phyloP scores from a whole-genome alignment of 2,113 vertebrate genomes.

The human region DNA sequence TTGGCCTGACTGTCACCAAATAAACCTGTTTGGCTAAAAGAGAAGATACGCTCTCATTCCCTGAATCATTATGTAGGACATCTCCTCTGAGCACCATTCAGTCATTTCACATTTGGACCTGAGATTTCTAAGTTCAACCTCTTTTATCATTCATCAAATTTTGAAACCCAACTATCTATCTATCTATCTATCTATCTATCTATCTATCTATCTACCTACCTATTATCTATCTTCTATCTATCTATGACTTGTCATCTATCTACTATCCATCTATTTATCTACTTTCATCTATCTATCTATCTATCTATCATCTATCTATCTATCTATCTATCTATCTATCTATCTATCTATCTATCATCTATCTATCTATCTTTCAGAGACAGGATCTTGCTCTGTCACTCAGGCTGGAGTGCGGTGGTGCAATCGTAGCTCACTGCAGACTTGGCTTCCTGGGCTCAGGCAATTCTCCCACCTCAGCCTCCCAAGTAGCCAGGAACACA shows the following conservation, averaged over 20 bases:
- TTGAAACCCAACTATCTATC: background rate
- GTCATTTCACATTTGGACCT: background rate
- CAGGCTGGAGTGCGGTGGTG: background rate
- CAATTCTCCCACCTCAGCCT: background rate
- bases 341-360: no score
- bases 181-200: no score
- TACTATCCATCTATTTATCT: no score
- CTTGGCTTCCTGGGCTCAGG: background rate
- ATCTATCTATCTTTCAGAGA: no score
- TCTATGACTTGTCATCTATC: no score
- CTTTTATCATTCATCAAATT: background rate
- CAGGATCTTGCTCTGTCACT: background rate
- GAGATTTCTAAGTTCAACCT: background rate
- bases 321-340: no score
- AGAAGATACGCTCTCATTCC: background rate
- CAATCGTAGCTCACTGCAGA: no score
- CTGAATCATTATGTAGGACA: background rate
- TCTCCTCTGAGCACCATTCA: background rate
- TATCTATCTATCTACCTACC: no score
- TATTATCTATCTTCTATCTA: no score
- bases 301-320: no score
- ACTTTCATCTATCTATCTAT: no score
- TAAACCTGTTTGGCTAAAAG: background rate
- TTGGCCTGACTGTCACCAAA: background rate
- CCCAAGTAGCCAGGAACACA: background rate